Conservation (phyloP, 1,140 invertebrate genomes). For the Pachyrhynchus sulphureomaculatus region DNA sequence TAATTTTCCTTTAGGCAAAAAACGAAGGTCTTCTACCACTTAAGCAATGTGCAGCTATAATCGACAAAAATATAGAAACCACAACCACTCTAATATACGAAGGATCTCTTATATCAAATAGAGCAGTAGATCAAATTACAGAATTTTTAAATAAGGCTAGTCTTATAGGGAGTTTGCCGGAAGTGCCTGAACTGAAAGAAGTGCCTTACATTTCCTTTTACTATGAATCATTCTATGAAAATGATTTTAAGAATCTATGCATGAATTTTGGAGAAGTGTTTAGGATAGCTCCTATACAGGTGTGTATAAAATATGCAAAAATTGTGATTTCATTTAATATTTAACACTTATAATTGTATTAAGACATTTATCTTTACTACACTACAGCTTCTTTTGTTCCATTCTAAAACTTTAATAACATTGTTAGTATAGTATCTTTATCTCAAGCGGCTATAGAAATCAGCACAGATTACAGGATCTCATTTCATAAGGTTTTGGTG, state of each 20-base stretch:
- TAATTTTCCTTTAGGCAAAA: slow-evolving; percentile 38
- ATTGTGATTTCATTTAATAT: not conserved
- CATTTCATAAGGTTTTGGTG: not conserved
- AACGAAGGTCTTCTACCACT: slow-evolving; percentile 36
- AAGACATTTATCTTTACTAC: too few relatives aligned
- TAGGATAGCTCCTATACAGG: slow-evolving; percentile 40
- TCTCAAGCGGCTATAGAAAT: too few relatives aligned
- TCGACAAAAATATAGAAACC: slow-evolving; percentile 36
- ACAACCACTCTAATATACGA: slow-evolving; percentile 34
- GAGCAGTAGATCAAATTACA: slow-evolving; percentile 1
- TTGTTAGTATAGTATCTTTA: too few relatives aligned
- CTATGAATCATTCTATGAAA: slow-evolving; percentile 30
- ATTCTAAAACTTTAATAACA: too few relatives aligned
- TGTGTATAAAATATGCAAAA: slow-evolving; percentile 10
- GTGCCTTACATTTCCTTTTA: slow-evolving; percentile 45
- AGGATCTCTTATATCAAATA: slow-evolving; percentile 21
- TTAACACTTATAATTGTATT: not conserved
- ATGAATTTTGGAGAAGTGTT: slow-evolving; percentile 37
- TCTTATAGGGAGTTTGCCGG: slow-evolving; percentile 39
- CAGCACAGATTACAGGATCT: too few relatives aligned
- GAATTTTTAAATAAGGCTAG: slow-evolving; percentile 34
- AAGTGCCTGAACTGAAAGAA: slow-evolving; percentile 41
- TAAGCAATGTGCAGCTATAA: slow-evolving; percentile 30
- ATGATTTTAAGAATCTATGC: slow-evolving; percentile 33
- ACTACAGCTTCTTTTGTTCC: too few relatives aligned